Percentiles rank a stretch among this genome's conserved stretches.
These are phyloP conservation scores for Acanthopleura granulata DNA, from an alignment of 2,888 invertebrate species.

Conservation along the genomic window DNA sequence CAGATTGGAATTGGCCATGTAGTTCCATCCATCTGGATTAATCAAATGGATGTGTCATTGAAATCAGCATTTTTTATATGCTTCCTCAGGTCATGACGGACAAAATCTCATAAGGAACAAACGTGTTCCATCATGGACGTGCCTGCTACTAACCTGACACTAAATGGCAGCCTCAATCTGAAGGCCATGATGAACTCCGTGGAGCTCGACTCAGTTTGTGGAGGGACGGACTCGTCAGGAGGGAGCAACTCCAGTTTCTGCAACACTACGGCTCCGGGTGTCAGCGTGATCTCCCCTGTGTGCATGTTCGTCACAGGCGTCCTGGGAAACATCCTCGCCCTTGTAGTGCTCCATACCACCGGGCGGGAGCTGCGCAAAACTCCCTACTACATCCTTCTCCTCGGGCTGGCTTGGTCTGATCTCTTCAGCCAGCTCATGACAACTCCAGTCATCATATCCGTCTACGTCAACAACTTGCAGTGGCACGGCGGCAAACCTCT, in stretches of 20 bases:
- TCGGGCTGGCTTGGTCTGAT: constrained; percentile 66
- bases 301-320: constrained; percentile 55
- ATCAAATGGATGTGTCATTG: no score
- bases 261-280: background rate
- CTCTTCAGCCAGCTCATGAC: constrained; percentile 66
- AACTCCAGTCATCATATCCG: constrained; percentile 56
- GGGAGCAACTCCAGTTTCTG: background rate
- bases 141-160: no score
- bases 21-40: no score
- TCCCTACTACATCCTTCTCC: constrained; percentile 64
- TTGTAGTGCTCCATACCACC: constrained; percentile 62
- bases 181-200: background rate
- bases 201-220: background rate
- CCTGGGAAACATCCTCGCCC: constrained; percentile 67
- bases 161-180: background rate
- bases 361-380: constrained; percentile 57
- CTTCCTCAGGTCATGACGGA: no score
- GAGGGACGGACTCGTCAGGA: background rate
- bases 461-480: constrained; percentile 58
- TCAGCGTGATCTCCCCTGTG: constrained; percentile 40
- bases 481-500: constrained; percentile 64
- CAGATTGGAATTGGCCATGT: no score
- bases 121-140: no score
- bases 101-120: no score
- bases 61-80: no score